Base-by-base conservation (phyloP, 2,113 vertebrate genomes). In the Heloderma charlesbogerti region DNA sequence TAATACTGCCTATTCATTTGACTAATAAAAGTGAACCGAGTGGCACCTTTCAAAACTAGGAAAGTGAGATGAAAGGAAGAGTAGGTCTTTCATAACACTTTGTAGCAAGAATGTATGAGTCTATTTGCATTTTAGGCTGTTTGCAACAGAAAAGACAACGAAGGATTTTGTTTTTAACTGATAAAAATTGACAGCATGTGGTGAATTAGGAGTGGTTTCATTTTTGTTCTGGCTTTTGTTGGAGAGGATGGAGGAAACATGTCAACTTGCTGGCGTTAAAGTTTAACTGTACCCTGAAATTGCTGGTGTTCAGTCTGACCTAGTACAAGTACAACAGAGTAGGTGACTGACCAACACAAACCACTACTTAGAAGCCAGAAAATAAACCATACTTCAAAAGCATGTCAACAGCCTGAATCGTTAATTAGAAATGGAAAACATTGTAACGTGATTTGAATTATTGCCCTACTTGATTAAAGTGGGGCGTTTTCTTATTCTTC, bases 351-450 rank as follows among this genome's bases (percentile, higher is more conserved):
- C 37, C 15, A 40, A 63, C 27, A 15, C 40, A 67, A 66, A 45
- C 5, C 57, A 72, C 40, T 16, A 5, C 54, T 60, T 88, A 12
- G 13, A 18, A 37, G n/a, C 51, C 60, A 81, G 22, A 66, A 6
- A 84, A 40, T 81, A 43, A 57, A 29, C 45, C 34, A 40, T 83
- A 27, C 72, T 84, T 91, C 57, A 40, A 92, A 88, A 93, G 77
- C 27, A 85, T 89, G 45, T 1, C 79, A 84, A 13, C 43, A 80
- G 63, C 54, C 20, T 91, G 18, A 90, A 93, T 43, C 0, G 27
- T 57, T 34, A 31, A 57, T 86, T 89, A 77, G 75, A 78, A 40
- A 83, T 40, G 60, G 8, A 77, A 67, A 43, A 82, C 2, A 54
- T 0, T 2, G 29, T 66, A 80, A 81, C 78, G 54, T 3, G 0